Percentiles rank a stretch among this genome's conserved stretches.
These are phyloP conservation scores for Mallotus villosus DNA, from an alignment of 2,797 vertebrate species.

Conservation along the genomic window DNA sequence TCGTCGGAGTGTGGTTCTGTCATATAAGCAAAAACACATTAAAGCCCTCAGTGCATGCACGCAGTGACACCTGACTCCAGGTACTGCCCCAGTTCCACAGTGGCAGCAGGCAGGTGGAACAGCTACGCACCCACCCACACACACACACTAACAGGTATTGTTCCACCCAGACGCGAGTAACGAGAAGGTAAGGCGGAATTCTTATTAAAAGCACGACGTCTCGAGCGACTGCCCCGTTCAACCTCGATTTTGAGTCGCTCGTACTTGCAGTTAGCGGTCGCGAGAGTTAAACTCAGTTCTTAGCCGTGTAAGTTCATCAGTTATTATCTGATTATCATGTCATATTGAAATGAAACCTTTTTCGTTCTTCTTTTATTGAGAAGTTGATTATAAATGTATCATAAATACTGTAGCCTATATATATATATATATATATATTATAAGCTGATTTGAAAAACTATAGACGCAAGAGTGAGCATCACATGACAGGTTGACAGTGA, in stretches of 20 bases:
- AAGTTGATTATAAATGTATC: too few relatives aligned
- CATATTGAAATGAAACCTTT: too few relatives aligned
- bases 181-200: slow-evolving; percentile 70
- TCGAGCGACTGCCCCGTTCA: neutral
- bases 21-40: slow-evolving; percentile 36
- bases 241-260: neutral
- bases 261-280: neutral
- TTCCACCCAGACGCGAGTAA: slow-evolving; percentile 11
- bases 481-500: neutral
- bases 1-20: too few relatives aligned
- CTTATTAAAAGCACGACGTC: slow-evolving; percentile 26
- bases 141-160: slow-evolving; percentile 26
- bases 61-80: slow-evolving; percentile 81
- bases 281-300: too few relatives aligned
- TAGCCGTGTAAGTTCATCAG: too few relatives aligned
- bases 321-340: too few relatives aligned
- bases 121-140: slow-evolving; percentile 45
- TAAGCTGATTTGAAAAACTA: too few relatives aligned
- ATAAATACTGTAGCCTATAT: too few relatives aligned
- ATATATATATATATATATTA: too few relatives aligned
- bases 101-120: slow-evolving; percentile 80
- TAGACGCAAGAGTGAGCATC: neutral
- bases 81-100: slow-evolving; percentile 76
- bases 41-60: slow-evolving; percentile 51
- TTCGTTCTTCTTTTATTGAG: too few relatives aligned